Percentiles rank a stretch among this genome's conserved stretches.
These are phyloP conservation scores for Girardia tigrina DNA, from an alignment of 2,888 invertebrate genomes.

Conservation along the genomic window DNA sequence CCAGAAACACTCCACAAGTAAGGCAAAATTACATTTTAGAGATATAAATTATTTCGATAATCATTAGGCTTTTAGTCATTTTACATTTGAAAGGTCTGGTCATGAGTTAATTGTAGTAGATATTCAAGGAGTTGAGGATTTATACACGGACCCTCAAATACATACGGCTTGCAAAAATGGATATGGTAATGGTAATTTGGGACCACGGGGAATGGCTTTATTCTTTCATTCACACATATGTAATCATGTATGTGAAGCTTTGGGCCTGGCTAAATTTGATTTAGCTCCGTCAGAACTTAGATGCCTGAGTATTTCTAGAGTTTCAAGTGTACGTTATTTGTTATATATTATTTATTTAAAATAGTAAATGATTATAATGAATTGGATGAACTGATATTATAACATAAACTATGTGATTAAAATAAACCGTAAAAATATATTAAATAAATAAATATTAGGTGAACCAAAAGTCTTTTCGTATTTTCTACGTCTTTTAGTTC, in stretches of 20 bases:
- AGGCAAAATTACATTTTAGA: background rate
- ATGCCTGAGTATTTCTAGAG: background rate
- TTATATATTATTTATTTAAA: too few species aligned
- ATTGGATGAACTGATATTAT: too few species aligned
- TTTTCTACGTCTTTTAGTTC: too few species aligned
- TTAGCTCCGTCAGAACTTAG: conserved; percentile 39
- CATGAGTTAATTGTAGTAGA: conserved; percentile 56
- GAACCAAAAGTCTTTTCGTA: too few species aligned
- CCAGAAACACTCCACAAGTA: conserved; percentile 54
- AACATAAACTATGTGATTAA: too few species aligned
- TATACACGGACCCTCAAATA: conserved; percentile 56
- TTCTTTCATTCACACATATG: conserved; percentile 56
- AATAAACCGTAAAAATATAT: too few species aligned
- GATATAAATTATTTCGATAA: background rate
- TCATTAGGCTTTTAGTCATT: conserved; percentile 55
- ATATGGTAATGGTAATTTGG: conserved; percentile 55
- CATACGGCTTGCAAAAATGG: conserved; percentile 52
- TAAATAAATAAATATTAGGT: too few species aligned
- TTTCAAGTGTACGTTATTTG: conserved; percentile 15
- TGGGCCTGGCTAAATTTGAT: conserved; percentile 54
- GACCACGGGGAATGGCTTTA: conserved; percentile 55
- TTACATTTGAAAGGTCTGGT: conserved; percentile 56
- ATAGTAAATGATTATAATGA: too few species aligned
- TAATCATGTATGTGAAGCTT: conserved; percentile 53
- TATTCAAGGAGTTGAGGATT: conserved; percentile 56